Base-by-base conservation (phyloP, 30 jellyfish, hydroid and myxozoan species). In the Chrysaora quinquecirrha region DNA sequence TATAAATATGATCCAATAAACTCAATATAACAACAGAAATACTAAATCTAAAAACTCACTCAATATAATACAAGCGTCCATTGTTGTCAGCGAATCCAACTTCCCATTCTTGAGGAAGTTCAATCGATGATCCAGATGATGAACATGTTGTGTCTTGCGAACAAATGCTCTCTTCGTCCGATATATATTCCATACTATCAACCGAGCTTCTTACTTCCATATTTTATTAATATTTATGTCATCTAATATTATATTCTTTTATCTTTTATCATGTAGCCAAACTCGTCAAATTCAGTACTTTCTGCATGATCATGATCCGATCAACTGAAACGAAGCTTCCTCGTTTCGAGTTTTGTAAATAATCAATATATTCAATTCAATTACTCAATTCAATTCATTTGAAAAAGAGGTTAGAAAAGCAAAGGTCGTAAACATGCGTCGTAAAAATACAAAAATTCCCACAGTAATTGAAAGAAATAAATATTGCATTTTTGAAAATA, bases 31-130 rank as follows among this genome's bases (percentile, higher is more conserved):
- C n/a, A n/a, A n/a, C n/a, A n/a, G n/a, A n/a, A n/a, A n/a, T n/a
- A n/a, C n/a, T n/a, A n/a, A n/a, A n/a, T n/a, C n/a, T n/a, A n/a
- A n/a, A n/a, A n/a, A 81, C 91, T 81, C 33, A 81, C 91, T 81
- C 78, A 31, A 81, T 50, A 50, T 81, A 81, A 68, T 67, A 81
- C 14, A 81, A 50, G 32, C 91, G 91, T 12, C 91, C 91, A 49
- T 56, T 52, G 78, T 81, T 73, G 56, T 81, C 91, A 28, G 91
- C 84, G 43, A 81, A 30, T 18, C 85, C 91, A 50, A 81, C 91
- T 52, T 81, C 91, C 91, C 91, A 81, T 27, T 68, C 85, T 10
- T 80, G 79, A 27, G 91, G 91, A 70, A 81, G 34, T 25, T 81
- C 91, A 22, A 81, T 14, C 24, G 79, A 81, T 10, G 85, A 74